Evolutionary conservation across 2,113 vertebrate genomes (phyloP).

Genomic region (Gopherus flavomarginatus): DNA sequence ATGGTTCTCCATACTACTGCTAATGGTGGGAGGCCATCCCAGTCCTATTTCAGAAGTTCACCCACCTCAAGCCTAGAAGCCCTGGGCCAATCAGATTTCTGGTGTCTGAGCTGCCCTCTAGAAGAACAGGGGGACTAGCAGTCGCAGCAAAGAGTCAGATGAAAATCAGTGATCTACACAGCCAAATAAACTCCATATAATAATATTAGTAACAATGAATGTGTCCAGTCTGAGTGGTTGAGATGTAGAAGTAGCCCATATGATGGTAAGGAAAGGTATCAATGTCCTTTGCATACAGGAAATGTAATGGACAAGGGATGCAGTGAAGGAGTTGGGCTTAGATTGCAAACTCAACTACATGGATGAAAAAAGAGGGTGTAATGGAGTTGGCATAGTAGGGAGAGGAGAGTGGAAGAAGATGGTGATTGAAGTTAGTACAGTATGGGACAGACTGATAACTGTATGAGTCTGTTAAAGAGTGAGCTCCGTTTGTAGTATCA

Average conservation of each 20-base stretch:
- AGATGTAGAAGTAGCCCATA: not conserved
- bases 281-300: not conserved
- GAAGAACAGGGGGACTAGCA: not conserved
- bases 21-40: not conserved
- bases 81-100: not conserved
- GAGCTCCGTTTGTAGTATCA: not conserved
- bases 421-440: not conserved
- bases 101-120: not conserved
- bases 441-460: not conserved
- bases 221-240: not conserved
- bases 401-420: not conserved
- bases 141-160: not conserved
- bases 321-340: not conserved
- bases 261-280: not conserved
- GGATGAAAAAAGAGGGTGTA: not conserved
- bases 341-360: not conserved
- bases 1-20: not conserved
- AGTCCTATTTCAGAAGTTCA: not conserved
- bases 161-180: not conserved
- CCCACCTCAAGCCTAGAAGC: not conserved
- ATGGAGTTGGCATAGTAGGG: not conserved
- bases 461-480: not conserved
- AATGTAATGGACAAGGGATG: not conserved
- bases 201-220: not conserved
- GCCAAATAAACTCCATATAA: not conserved